Base-by-base conservation (phyloP, 2,797 vertebrate species). In the Leuciscus waleckii region DNA sequence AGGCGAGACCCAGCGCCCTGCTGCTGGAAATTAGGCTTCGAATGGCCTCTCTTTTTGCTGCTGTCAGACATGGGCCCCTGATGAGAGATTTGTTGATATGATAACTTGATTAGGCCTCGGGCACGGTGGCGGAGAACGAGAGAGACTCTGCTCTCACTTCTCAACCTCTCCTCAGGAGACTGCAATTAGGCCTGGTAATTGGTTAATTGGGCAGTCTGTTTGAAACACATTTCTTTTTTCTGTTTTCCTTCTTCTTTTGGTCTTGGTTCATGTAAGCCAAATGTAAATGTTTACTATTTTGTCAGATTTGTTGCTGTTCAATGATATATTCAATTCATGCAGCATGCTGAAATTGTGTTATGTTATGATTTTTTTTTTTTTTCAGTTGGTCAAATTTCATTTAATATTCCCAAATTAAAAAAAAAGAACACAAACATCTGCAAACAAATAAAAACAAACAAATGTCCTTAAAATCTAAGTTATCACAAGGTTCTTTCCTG, bases 31-130 rank as follows among this genome's bases (percentile, higher is more conserved):
- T 95, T 92, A 93, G 94, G 93, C 19, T 87, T 89, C 88, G 71
- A 91, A 92, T 92, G 89, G 93, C 89, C 92, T 89, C 79, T 94
- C 92, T 94, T 93, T 94, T 92, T 94, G 89, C 79, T 83, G 91
- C 86, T 94, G 94, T 95, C 94, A 94, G 86, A 76, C 75, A 3
- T 7, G 87, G 92, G 92, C 93, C 94, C 94, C 94, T 91, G 93
- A 92, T 93, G 94, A 86, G 92, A 95, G 94, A 94, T 94, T 95
- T 95, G 95, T 95, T 94, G 93, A 95, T 95, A 95, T 94, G 93
- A 96, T 95, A 96, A 95, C 95, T 96, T 81, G 93, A 95, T 96
- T 95, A 95, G 90, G 91, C 91, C 92, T 17, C 70, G 85, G 94
- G 93, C 92, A 89, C 85, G 89, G 91, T 93, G 92, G 92, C 87